Evolutionary conservation across 2,797 vertebrate species (phyloP), one percentile per base, ranked within the genome.

Genomic region (Lindbergichthys nudifrons): DNA sequence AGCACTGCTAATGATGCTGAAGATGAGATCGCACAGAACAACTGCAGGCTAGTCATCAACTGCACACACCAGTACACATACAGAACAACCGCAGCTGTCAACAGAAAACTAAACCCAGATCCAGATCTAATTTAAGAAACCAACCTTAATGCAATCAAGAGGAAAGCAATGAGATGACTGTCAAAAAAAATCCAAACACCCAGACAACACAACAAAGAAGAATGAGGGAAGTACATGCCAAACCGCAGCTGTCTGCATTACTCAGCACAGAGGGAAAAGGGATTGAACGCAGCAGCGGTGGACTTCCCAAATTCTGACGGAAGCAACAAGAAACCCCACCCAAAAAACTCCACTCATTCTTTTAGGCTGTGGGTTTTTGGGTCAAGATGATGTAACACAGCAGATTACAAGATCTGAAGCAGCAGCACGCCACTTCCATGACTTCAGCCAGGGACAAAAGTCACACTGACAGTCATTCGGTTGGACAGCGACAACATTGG

Each of bases 341-440:
- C 51, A 48, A 12, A 11, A 53, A 67, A 30, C 26, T 61, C 12
- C 41, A 42, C 16, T 65, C 47, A 58, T 81, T 13, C 48, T 71
- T 74, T 70, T 2, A 32, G 65, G 41, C 52, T n/a, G 42, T 56
- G 48, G 68, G 53, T 77, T 83, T 90, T 72, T 81, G 80, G 84
- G 80, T 85, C 81, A 82, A 36, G 59, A 72, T 86, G 88, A 86
- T 64, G 73, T 75, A 82, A 86, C 52, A 32, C 66, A 74, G 70
- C 64, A 87, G 88, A 91, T 91, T 88, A 92, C 69, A 83, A 79
- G 81, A 79, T 80, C 36, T 8, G 43, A 72, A 81, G 82, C 73
- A 84, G 83, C 76, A 84, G 81, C 76, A 72, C 62, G 66, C 77
- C 18, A 63, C 79, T 76, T 39, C n/a, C 79, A 70, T 71, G 82